A percentile compares a stretch with the other conserved stretches of the same genome.
These are phyloP conservation scores for Pseudanteris insignis DNA, from an alignment of 2,888 invertebrate genomes.

Conservation along the genomic window DNA sequence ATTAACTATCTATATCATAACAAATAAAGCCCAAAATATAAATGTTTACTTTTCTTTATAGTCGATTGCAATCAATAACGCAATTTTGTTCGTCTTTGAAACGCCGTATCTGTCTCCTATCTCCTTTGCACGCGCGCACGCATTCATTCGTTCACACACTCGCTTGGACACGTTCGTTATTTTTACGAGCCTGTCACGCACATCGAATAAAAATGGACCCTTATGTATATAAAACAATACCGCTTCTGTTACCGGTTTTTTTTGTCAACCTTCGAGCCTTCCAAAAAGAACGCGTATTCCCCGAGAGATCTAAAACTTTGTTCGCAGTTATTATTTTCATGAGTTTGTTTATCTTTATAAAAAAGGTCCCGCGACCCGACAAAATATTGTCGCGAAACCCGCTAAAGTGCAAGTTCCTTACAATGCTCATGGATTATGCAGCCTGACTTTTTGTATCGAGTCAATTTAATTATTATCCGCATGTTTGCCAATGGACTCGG, in stretches of 20 bases:
- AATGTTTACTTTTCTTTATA: constrained; percentile 50
- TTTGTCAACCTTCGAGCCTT: constrained; percentile 43
- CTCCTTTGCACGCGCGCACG: constrained; percentile 4
- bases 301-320: constrained; percentile 60
- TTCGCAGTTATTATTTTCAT: constrained; percentile 45
- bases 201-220: constrained; percentile 55
- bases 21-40: constrained; percentile 66
- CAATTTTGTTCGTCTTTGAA: too few species aligned
- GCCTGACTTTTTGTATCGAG: too few species aligned
- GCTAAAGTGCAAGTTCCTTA: too few species aligned
- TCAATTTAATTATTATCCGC: too few species aligned
- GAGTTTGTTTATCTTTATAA: constrained; percentile 48
- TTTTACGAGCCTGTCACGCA: constrained; percentile 11
- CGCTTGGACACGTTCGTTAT: constrained; percentile 1
- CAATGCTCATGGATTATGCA: too few species aligned
- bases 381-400: constrained; percentile 64
- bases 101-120: too few species aligned
- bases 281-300: constrained; percentile 47
- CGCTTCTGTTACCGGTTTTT: too few species aligned
- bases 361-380: constrained; percentile 62
- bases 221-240: constrained; percentile 37
- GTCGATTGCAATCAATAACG: constrained; percentile 41
- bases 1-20: constrained; percentile 60
- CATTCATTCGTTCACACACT: constrained; percentile 3
- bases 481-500: too few species aligned